Conservation (phyloP, 2,888 invertebrate genomes). For the Tanytarsus gracilentus region DNA sequence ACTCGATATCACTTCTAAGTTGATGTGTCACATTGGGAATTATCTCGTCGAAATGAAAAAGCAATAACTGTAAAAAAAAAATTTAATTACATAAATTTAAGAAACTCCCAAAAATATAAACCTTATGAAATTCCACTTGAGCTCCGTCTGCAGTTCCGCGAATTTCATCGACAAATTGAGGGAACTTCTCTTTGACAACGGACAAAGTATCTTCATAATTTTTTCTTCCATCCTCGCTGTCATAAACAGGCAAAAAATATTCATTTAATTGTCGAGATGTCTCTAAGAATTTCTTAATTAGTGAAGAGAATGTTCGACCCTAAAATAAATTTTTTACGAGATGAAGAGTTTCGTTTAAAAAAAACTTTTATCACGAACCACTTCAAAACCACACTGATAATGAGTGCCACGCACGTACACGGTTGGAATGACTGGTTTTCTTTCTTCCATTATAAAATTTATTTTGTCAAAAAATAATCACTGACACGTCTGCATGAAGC, state of each 20-base stretch:
- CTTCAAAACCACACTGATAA: constrained; percentile 78
- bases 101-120: constrained; percentile 37
- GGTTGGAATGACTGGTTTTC: constrained; percentile 64
- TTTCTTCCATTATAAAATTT: neutral
- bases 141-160: constrained; percentile 82
- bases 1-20: constrained; percentile 43
- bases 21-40: constrained; percentile 51
- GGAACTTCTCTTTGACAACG: constrained; percentile 59
- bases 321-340: constrained; percentile 40
- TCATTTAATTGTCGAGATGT: constrained; percentile 54
- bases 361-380: constrained; percentile 50
- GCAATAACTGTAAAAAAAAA: constrained; percentile 54
- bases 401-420: constrained; percentile 69
- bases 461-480: neutral
- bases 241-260: constrained; percentile 60
- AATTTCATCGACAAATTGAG: constrained; percentile 73
- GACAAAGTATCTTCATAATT: constrained; percentile 67
- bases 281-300: constrained; percentile 62
- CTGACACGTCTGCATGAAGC: no score
- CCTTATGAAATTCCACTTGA: constrained; percentile 72
- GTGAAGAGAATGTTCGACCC: constrained; percentile 67
- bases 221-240: constrained; percentile 56
- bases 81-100: neutral
- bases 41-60: constrained; percentile 77
- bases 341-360: constrained; percentile 15